Evolutionary conservation across 2,797 vertebrate species (phyloP).

Genomic region (Bradypodion pumilum): DNA sequence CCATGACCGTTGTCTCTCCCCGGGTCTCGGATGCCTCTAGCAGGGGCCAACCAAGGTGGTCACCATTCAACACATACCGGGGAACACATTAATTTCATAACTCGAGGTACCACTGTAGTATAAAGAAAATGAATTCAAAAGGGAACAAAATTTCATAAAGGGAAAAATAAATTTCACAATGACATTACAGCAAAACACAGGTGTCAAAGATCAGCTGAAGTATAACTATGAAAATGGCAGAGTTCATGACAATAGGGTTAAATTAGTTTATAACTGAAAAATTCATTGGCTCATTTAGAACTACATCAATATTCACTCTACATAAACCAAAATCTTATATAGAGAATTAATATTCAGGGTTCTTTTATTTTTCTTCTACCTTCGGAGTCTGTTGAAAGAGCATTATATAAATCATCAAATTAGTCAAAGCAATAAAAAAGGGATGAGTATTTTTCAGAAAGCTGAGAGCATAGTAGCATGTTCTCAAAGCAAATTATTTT

Average conservation of each 20-base stretch:
- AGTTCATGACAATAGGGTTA: background rate
- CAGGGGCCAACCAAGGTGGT: too few species aligned
- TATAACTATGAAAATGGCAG: background rate
- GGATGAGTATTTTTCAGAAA: background rate
- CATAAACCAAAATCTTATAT: background rate
- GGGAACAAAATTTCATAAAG: conserved; percentile 1
- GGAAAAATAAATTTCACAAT: background rate
- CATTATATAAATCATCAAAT: background rate
- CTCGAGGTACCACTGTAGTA: too few species aligned
- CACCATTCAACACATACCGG: too few species aligned
- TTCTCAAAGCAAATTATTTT: background rate
- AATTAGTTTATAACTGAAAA: background rate
- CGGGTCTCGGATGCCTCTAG: too few species aligned
- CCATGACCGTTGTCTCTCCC: too few species aligned
- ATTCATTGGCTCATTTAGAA: background rate
- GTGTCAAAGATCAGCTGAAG: background rate
- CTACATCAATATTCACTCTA: background rate
- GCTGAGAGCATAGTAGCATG: background rate
- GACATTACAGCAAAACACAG: background rate
- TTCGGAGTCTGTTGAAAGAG: conserved; percentile 13
- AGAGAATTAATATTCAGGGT: background rate
- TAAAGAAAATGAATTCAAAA: background rate
- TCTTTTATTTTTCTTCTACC: background rate
- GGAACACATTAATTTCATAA: too few species aligned
- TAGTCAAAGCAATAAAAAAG: background rate